These are phyloP conservation scores for Rhagoletis zephyria DNA, from an alignment of 1,140 invertebrate genomes.

Conservation along the genomic window DNA sequence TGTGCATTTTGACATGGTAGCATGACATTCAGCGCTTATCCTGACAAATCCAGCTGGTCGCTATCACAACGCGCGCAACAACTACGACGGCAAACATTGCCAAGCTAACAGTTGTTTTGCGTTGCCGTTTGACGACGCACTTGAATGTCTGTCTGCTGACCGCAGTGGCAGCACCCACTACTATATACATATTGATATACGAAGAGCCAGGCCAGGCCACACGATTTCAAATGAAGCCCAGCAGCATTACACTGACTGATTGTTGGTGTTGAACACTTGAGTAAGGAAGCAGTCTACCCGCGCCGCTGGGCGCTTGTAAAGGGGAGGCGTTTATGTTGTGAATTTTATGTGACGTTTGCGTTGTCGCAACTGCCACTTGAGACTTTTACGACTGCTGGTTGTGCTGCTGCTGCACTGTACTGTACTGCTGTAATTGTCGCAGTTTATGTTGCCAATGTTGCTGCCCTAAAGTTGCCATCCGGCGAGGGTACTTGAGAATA, in stretches of 20 bases:
- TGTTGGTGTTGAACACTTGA: background rate
- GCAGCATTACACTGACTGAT: background rate
- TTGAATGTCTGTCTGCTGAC: conserved; percentile 23
- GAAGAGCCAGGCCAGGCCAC: too few relatives aligned
- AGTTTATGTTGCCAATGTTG: background rate
- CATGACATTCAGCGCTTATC: conserved; percentile 8
- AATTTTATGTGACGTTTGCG: conserved; percentile 29
- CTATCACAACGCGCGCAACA: background rate
- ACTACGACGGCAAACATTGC: background rate
- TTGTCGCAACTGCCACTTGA: conserved; percentile 39
- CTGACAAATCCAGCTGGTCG: conserved; percentile 3
- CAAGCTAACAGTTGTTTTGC: conserved; percentile 6
- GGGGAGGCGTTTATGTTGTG: background rate
- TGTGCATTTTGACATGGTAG: background rate
- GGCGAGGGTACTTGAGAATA: background rate
- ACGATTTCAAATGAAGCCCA: background rate
- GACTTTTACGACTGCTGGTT: conserved; percentile 19
- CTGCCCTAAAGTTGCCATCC: background rate
- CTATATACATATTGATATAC: too few relatives aligned
- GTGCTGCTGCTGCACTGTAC: background rate
- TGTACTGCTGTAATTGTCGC: background rate
- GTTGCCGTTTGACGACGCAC: background rate
- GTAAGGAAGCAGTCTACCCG: background rate
- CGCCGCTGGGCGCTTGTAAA: background rate
- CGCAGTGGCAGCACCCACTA: conserved; percentile 1